Evolutionary conservation across 1,140 invertebrate genomes (phyloP).

Genomic region (Pseudomyrmex pallidus): DNA sequence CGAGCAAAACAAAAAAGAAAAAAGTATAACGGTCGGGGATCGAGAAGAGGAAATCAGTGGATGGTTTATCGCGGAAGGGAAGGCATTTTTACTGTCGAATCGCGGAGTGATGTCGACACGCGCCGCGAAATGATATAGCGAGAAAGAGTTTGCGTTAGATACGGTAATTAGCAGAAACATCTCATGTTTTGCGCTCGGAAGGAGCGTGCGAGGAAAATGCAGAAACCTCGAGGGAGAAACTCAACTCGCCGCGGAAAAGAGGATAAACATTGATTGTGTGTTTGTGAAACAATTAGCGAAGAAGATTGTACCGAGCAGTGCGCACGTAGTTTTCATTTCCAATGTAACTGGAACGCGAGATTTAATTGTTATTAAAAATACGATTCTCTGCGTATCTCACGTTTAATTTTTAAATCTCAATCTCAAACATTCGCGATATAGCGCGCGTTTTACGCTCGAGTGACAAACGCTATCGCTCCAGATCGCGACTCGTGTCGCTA

Average conservation of each 20-base stretch:
- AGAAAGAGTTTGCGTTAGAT: conserved; percentile 10
- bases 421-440: no score
- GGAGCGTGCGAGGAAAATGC: conserved; percentile 4
- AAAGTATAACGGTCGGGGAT: conserved; percentile 26
- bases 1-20: not conserved
- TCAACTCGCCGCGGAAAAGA: conserved; percentile 3
- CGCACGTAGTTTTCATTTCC: not conserved
- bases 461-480: conserved; percentile 54
- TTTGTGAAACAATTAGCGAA: conserved; percentile 18
- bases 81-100: not conserved
- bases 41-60: conserved; percentile 13
- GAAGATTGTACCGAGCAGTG: not conserved
- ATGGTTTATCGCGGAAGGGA: not conserved
- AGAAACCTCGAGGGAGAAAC: conserved; percentile 15
- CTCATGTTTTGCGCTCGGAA: not conserved
- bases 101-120: conserved; percentile 2
- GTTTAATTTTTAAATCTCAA: no score
- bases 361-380: not conserved
- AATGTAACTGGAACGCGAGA: not conserved
- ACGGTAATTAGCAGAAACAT: not conserved
- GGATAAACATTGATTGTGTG: conserved; percentile 10
- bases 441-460: not conserved
- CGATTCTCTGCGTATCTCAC: no score
- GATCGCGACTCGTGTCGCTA: conserved; percentile 83
- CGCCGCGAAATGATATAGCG: conserved; percentile 1